phyloP scores from a whole-genome alignment of 2,113 vertebrate genomes.

The Laticauda laticaudata region DNA sequence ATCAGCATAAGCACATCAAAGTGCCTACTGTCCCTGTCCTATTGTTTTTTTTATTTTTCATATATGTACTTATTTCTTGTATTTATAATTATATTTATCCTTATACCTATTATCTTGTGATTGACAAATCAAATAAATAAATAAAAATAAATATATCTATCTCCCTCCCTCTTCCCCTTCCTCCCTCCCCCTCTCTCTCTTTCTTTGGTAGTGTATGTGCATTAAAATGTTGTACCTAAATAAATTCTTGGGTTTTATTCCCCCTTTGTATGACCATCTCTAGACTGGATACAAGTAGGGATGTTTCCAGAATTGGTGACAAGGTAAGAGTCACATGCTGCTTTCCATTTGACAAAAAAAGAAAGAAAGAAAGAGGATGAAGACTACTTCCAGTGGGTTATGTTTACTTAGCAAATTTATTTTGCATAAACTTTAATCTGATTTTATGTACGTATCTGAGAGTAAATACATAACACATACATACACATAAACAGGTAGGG shows the following conservation, averaged over 20 bases:
- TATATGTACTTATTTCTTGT: too few species aligned
- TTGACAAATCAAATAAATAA: too few species aligned
- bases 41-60: too few species aligned
- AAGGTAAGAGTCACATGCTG: slow-evolving; percentile 23
- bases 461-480: background rate
- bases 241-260: background rate
- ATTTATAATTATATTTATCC: too few species aligned
- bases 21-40: too few species aligned
- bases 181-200: too few species aligned
- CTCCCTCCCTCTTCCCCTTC: background rate
- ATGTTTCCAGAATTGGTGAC: background rate
- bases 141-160: too few species aligned
- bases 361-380: background rate
- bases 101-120: too few species aligned
- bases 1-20: background rate
- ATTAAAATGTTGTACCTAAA: background rate
- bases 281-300: background rate
- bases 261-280: background rate
- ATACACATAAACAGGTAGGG: background rate
- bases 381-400: background rate
- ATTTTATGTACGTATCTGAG: background rate
- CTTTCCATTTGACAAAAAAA: background rate
- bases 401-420: background rate
- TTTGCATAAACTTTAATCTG: background rate
- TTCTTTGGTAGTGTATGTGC: background rate